Evolutionary conservation across 2,888 invertebrate species (phyloP), one percentile per base, ranked within the genome.

Genomic region (Gari tellinella): DNA sequence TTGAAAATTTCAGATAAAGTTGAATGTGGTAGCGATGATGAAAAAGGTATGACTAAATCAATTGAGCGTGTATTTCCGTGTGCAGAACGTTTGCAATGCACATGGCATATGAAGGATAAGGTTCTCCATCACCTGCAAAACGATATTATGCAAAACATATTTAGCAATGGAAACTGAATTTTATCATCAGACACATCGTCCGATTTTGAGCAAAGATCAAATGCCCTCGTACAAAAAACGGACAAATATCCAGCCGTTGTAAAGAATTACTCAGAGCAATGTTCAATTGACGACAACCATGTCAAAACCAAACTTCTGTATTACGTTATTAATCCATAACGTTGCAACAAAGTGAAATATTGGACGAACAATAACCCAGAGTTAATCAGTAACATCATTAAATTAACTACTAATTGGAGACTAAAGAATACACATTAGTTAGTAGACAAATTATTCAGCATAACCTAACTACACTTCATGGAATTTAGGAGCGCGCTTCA

Each of bases 341-440:
- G n/a, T n/a, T n/a, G n/a, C n/a, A n/a, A 26, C 10, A 17, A 17
- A 41, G 25, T 8, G 0, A 65, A 43, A 43, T 45, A 61, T 10
- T 62, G 66, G 66, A 72, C 72, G 21, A 72, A 72, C 41, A 65
- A 72, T 46, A 56, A 60, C 26, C 46, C 55, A 7, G 72, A 64
- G 40, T 63, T 40, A 0, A 63, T 70, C 1, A 70, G 60, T 25
- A 64, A 64, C 41, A 64, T 70, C 10, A 26, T 70, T 19, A 70
- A 65, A 56, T 8, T 65, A 19, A 37, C 72, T 17, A 17, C 45
- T 19, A 51, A 56, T 56, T 72, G 72, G 72, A 72, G 61, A 49
- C 65, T 61, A 12, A 53, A 61, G 26, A 46, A 38, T 15, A 52
- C 41, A 1, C 25, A 25, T 14, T 66, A 73, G 4, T 19, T 67